Conservation (phyloP, 2,797 vertebrate genomes). For the Corythornis leucogaster region DNA sequence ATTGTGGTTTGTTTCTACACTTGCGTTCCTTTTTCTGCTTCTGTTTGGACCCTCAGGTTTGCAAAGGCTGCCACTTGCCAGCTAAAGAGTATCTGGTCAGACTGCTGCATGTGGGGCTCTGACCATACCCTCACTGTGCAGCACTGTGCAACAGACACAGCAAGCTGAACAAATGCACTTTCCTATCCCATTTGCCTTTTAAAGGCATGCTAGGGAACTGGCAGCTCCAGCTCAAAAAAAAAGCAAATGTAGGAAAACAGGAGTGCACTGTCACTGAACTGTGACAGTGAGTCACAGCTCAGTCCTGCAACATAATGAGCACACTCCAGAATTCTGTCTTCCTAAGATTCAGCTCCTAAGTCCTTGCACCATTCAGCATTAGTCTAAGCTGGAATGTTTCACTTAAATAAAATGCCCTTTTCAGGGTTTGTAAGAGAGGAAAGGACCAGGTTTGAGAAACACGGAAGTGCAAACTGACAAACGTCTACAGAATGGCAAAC, state of each 20-base stretch:
- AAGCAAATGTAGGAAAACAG: background rate
- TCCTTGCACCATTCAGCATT: background rate
- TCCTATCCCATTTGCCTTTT: background rate
- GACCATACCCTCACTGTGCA: background rate
- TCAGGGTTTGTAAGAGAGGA: background rate
- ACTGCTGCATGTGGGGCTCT: background rate
- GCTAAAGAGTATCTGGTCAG: background rate
- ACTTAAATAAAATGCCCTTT: background rate
- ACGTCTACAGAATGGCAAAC: background rate
- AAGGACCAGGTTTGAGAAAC: background rate
- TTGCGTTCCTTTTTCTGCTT: background rate
- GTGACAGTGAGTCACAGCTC: background rate
- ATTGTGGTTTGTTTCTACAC: background rate
- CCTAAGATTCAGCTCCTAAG: background rate
- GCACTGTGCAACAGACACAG: background rate
- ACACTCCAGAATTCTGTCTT: background rate
- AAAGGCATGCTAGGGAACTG: background rate
- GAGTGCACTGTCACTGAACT: background rate
- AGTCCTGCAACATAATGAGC: background rate
- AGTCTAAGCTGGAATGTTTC: background rate
- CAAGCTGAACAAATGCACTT: background rate
- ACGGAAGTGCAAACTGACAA: background rate
- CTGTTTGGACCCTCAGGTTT: background rate
- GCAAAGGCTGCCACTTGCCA: conserved; percentile 18
- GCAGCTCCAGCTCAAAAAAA: background rate